phyloP scores from a whole-genome alignment of 2,797 vertebrate genomes.

The Phyllotis vaccarum region DNA sequence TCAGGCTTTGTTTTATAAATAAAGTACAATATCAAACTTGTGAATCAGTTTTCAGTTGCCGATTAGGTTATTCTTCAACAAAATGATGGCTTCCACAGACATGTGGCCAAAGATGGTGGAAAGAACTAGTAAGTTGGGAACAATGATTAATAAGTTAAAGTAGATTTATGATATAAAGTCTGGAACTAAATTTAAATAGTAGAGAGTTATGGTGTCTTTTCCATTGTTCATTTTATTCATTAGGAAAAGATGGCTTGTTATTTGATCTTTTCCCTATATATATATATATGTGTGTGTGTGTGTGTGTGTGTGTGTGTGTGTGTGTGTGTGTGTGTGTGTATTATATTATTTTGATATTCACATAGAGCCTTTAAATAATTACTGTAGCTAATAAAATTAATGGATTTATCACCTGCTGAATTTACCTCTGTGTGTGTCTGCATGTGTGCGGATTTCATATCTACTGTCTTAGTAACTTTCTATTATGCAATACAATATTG shows the following conservation, averaged over 20 bases:
- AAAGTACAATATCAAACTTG: background rate
- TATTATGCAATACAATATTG: background rate
- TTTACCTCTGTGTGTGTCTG: background rate
- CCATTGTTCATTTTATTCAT: background rate
- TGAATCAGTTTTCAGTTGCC: background rate
- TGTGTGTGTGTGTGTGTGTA: no score
- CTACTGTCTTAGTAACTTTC: background rate
- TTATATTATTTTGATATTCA: background rate
- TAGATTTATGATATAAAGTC: background rate
- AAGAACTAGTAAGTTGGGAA: background rate
- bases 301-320: no score
- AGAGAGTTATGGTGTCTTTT: background rate
- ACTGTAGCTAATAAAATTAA: background rate
- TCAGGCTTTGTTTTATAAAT: background rate
- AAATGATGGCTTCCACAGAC: background rate
- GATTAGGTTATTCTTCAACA: background rate
- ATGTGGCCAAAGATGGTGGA: background rate
- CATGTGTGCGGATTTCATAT: background rate
- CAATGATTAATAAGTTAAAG: background rate
- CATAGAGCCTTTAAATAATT: background rate
- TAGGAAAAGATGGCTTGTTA: background rate
- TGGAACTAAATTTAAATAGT: background rate
- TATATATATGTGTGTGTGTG: no score
- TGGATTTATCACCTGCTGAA: background rate
- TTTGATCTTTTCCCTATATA: background rate